Base-by-base conservation (phyloP, 2,888 invertebrate genomes). In the Leptopterna dolabrata region DNA sequence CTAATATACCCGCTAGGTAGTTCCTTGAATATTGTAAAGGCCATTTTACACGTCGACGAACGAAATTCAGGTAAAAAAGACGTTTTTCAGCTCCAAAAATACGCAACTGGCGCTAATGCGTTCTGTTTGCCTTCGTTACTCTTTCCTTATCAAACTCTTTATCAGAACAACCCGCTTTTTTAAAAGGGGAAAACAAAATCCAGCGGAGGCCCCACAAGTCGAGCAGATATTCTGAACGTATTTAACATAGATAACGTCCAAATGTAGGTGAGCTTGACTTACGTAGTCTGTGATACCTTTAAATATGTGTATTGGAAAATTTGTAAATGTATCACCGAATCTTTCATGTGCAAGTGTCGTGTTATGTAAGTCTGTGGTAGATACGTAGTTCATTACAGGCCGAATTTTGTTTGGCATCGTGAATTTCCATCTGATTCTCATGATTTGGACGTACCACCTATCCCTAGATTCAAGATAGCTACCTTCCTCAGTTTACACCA, bases 221-320 rank as follows among this genome's bases (percentile, higher is more conserved):
- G n/a, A 51, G 51, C 63, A 63, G 63, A 63, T 63, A 63, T 24
- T 63, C 63, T 63, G 63, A 63, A 63, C 63, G 63, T 63, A 63
- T 63, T 63, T 63, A 63, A 63, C 63, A 63, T 63, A 63, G 63
- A 63, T 63, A 63, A 63, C 63, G 63, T 27, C 63, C 63, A 13
- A 63, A 63, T 63, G 63, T 63, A 63, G 63, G 63, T 63, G 63
- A 63, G 63, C 63, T 63, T 24, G 63, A 14, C n/a, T 51, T 16
- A 51, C 51, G 51, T 51, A 6, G 51, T n/a, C n/a, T 51, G 16
- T 16, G 51, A 51, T 51, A 51, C 51, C 16, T n/a, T 16, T 51
- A 16, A 51, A 51, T 7, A 36, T 36, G 2, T 36, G 36, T 36
- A 36, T 4, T 36, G 4, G 4, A 36, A 7, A 36, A 36, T 36